Percentiles rank a stretch among this genome's conserved stretches.
phyloP scores from a whole-genome alignment of 2,888 invertebrate genomes.

The Bedellia somnulentella region DNA sequence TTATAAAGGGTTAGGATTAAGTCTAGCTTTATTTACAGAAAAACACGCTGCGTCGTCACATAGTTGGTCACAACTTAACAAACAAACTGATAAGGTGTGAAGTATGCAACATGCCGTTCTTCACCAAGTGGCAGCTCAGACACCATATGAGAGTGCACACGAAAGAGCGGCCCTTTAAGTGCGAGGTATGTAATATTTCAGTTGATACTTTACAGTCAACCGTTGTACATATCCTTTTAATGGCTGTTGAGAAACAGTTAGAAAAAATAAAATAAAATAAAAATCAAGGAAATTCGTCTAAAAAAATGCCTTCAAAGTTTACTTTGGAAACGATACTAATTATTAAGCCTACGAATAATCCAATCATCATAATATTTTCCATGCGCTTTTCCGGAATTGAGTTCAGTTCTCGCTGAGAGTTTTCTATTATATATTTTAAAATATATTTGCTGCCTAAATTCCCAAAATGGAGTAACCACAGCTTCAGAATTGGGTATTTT shows the following conservation, averaged over 20 bases:
- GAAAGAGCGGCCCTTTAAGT: constrained; percentile 33
- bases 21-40: constrained; percentile 16
- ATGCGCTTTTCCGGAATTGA: background rate
- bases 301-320: too few species aligned
- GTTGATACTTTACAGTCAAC: background rate
- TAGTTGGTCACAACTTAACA: constrained; percentile 20
- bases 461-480: too few species aligned
- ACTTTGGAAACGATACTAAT: too few species aligned
- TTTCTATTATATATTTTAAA: constrained; percentile 9
- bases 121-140: constrained; percentile 14
- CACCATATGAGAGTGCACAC: constrained; percentile 37
- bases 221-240: background rate
- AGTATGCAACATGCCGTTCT: constrained; percentile 27
- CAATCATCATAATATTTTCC: too few species aligned
- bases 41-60: constrained; percentile 18
- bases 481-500: too few species aligned
- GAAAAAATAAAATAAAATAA: background rate
- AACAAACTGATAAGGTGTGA: constrained; percentile 24
- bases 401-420: too few species aligned
- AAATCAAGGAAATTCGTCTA: too few species aligned
- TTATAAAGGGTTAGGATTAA: background rate
- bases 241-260: background rate
- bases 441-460: too few species aligned
- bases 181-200: constrained; percentile 22
- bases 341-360: too few species aligned